Base-by-base conservation (phyloP, 1,140 invertebrate genomes). In the Habropoda laboriosa region DNA sequence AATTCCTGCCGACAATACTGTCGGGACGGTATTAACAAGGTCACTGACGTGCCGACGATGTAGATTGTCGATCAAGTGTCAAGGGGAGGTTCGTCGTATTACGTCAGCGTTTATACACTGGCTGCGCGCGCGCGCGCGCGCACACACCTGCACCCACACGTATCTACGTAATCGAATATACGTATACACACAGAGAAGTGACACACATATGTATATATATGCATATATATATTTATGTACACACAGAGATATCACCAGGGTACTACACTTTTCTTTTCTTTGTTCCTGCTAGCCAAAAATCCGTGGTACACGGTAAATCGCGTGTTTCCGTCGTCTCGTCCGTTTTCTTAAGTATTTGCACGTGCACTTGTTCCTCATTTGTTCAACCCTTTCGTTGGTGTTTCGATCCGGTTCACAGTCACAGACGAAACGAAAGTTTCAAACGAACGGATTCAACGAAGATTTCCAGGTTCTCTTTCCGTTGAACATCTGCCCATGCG, bases 361-460 rank as follows among this genome's bases (percentile, higher is more conserved):
- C 71, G 85, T 68, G 74, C 85, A 71, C 87, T 76, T 85, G 82
- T 63, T 84, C 83, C 72, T 85, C 83, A 84, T 85, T 75, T 80
- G 82, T 71, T 32, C 72, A 40, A 49, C 24, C 61, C 38, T 27
- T 49, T 24, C 71, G 38, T 13, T 38, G 38, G n/a, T 30, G 53
- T n/a, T 24, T 47, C 38, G 75, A 30, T 21, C 42, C 60, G 32
- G n/a, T n/a, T n/a, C n/a, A 70, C n/a, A 27, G 18, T 49, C 18
- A 24, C 13, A 5, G 16, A 63, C 61, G 3, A 45, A 3, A 27
- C n/a, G 13, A 57, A 32, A 2, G 13, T n/a, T 42, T 12, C 16
- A 49, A 49, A 21, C 47, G 21, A 10, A 30, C 24, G 7, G 24
- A 6, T 4, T 3, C 1, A 30, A 13, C 27, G 3, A 40, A 35